These are phyloP conservation scores for Lordiphosa collinella DNA, from an alignment of 1,140 invertebrate species.

Conservation along the genomic window DNA sequence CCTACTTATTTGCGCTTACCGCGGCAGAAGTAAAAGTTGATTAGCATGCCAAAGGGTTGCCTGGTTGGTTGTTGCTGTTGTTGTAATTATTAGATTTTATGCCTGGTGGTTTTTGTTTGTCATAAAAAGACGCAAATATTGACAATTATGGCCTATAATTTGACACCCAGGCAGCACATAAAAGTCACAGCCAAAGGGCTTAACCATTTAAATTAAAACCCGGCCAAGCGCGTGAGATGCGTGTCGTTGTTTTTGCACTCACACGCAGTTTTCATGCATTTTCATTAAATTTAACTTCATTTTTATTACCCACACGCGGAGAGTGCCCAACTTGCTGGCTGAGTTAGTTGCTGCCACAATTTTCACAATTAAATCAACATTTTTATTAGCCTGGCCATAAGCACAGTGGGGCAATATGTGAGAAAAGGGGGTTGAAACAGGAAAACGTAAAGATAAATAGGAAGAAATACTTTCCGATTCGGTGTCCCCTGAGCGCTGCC, in stretches of 20 bases:
- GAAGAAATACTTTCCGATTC: too few relatives aligned
- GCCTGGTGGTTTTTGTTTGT: conserved; percentile 37
- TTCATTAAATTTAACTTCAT: conserved; percentile 78
- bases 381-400: conserved; percentile 66
- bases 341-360: conserved; percentile 54
- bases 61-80: conserved; percentile 10
- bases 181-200: conserved; percentile 60
- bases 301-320: conserved; percentile 58
- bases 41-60: conserved; percentile 53
- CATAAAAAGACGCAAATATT: conserved; percentile 64
- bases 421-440: too few relatives aligned
- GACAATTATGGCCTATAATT: conserved; percentile 77
- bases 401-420: too few relatives aligned
- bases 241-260: conserved; percentile 36
- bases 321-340: background rate
- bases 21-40: conserved; percentile 40
- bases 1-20: conserved; percentile 43
- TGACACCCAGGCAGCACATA: conserved; percentile 57
- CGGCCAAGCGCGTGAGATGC: conserved; percentile 20
- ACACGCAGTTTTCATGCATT: conserved; percentile 67
- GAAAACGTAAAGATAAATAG: too few relatives aligned
- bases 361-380: conserved; percentile 78
- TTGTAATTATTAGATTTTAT: conserved; percentile 74
- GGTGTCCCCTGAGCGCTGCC: too few relatives aligned
- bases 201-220: conserved; percentile 67